These are phyloP conservation scores for Paguma larvata DNA, from an alignment of 2,797 vertebrate species.

Conservation along the genomic window DNA sequence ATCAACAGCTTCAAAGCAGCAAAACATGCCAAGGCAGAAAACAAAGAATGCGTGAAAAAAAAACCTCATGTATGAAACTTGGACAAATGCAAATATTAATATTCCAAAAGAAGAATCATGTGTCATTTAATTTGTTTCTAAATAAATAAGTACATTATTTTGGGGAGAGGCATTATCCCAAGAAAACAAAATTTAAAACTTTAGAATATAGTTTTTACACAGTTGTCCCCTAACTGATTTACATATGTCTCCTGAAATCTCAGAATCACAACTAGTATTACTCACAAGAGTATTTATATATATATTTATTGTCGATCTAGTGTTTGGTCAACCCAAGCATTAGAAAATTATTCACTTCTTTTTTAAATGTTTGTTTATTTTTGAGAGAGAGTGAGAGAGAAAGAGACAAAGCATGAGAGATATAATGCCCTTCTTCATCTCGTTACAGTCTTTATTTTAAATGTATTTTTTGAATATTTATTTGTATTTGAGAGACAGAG, in stretches of 20 bases:
- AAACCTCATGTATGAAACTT: background rate
- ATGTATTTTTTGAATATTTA: no score
- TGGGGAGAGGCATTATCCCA: background rate
- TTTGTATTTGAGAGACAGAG: no score
- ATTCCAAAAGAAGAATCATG: background rate
- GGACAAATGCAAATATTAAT: constrained; percentile 9
- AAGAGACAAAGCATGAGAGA: no score
- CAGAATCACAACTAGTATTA: background rate
- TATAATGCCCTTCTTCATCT: no score
- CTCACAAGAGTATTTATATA: background rate
- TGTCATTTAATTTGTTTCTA: background rate
- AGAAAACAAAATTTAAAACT: background rate
- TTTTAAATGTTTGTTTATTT: no score
- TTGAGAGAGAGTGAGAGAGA: no score
- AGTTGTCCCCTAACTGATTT: background rate
- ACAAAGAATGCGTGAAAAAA: background rate
- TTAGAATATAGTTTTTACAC: background rate
- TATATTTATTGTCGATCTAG: background rate
- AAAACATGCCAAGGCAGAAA: background rate
- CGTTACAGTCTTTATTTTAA: no score
- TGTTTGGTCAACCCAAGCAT: background rate
- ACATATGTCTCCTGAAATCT: background rate
- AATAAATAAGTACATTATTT: background rate
- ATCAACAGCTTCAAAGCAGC: background rate
- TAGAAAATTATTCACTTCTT: background rate